Base-by-base conservation (phyloP, 2,888 invertebrate genomes). In the Drosophila antonietae region DNA sequence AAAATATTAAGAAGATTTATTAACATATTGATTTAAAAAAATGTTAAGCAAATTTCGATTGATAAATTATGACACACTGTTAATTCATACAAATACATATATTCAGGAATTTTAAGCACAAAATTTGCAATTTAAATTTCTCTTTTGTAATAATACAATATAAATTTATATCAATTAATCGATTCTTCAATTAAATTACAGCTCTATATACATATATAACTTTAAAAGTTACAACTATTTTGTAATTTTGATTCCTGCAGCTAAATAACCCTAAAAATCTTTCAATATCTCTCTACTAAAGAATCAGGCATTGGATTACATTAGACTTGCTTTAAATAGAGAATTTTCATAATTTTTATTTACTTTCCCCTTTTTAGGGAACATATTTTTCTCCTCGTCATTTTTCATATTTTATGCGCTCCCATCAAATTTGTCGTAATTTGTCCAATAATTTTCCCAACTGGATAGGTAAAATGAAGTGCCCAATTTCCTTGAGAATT, bases 401-500 rank as follows among this genome's bases (percentile, higher is more conserved):
- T 59, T 49, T 59, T 49, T 59, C 49, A 59, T 60, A 33, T 41
- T 62, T 76, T 43, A 67, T 62, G 67, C 18, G 18, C 55, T 39
- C 51, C 44, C 35, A 63, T 58, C 47, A 61, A 72, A 80, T 78
- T 67, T 86, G 60, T 70, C 64, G 73, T 68, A 73, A 88, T 84
- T 83, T 83, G 81, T 88, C 51, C 87, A 81, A 88, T 78, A 78
- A 80, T 82, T 74, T 41, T 56, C 35, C 61, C 52, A 62, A 65
- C 67, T 68, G 61, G 43, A 55, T 66, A 80, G 77, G 73, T 83
- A 87, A 87, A 89, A 85, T 89, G 68, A 87, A 85, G 89, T 80
- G 84, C 89, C 78, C 84, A 89, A 89, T 87, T 87, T 89, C 88
- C 77, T 65, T 39, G 60, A 77, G 82, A 85, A 85, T 81, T 71